phyloP scores from a whole-genome alignment of 2,113 vertebrate genomes.

The Cyprinodon variegatus region DNA sequence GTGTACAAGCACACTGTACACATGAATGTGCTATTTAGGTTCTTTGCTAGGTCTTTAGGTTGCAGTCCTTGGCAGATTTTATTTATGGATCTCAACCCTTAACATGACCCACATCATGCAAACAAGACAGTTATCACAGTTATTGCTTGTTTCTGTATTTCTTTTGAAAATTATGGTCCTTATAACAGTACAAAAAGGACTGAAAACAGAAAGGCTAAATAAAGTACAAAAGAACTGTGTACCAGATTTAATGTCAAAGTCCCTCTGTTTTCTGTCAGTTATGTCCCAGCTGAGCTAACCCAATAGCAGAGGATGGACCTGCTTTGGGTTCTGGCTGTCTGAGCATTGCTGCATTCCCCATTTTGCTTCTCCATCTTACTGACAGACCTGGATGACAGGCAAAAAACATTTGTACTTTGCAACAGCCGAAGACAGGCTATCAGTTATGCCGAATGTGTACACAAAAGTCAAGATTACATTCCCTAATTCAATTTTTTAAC shows the following conservation, averaged over 20 bases:
- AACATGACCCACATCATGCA: background rate
- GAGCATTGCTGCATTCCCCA: background rate
- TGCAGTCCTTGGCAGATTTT: background rate
- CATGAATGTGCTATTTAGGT: background rate
- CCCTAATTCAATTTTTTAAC: background rate
- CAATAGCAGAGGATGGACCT: background rate
- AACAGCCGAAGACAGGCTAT: background rate
- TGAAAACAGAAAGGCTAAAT: background rate
- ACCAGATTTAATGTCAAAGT: background rate
- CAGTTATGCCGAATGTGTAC: background rate
- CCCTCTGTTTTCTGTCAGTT: constrained; percentile 11
- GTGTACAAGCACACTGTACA: background rate
- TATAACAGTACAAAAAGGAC: background rate
- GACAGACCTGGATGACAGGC: background rate
- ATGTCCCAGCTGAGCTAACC: constrained; percentile 16
- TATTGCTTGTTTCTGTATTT: background rate
- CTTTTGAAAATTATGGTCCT: background rate
- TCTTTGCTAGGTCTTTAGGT: background rate
- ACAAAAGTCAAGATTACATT: background rate
- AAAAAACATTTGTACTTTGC: background rate
- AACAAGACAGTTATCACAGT: background rate
- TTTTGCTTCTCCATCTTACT: constrained; percentile 13
- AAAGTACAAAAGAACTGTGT: background rate
- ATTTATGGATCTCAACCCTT: background rate
- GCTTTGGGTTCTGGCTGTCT: constrained; percentile 11